phyloP scores from a whole-genome alignment of 2,888 invertebrate genomes.

The Lochmaea capreae region DNA sequence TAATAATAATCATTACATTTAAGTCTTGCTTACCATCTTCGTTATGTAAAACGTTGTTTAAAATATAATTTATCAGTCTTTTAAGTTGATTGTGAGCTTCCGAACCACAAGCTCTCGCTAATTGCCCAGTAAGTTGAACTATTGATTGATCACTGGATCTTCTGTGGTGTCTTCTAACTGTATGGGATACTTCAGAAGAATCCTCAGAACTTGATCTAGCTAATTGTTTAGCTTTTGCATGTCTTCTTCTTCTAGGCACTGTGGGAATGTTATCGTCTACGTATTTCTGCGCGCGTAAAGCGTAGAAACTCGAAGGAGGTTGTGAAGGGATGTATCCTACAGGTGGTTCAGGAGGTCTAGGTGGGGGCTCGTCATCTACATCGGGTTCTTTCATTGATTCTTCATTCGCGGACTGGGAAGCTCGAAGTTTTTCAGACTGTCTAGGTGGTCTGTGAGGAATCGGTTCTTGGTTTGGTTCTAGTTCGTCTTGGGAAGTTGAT shows the following conservation, averaged over 20 bases:
- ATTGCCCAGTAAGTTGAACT: constrained; percentile 76
- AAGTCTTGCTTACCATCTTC: constrained; percentile 77
- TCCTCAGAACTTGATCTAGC: constrained; percentile 58
- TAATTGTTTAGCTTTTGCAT: constrained; percentile 57
- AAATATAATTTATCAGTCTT: constrained; percentile 75
- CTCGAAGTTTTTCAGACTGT: constrained; percentile 39
- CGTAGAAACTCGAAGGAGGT: constrained; percentile 63
- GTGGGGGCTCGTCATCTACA: constrained; percentile 60
- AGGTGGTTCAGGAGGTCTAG: constrained; percentile 63
- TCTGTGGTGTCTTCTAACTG: constrained; percentile 52
- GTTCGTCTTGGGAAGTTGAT: neutral
- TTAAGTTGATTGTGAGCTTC: constrained; percentile 75
- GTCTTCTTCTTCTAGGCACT: constrained; percentile 67
- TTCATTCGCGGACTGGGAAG: constrained; percentile 32
- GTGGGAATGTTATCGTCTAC: constrained; percentile 63
- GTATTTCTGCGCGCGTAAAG: constrained; percentile 59
- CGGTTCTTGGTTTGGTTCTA: constrained; percentile 59
- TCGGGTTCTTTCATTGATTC: constrained; percentile 53
- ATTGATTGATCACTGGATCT: constrained; percentile 73
- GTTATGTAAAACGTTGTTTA: constrained; percentile 71
- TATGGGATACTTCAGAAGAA: constrained; percentile 41
- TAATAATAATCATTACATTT: constrained; percentile 81
- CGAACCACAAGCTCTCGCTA: constrained; percentile 76
- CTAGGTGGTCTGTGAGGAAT: constrained; percentile 65
- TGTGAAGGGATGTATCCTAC: constrained; percentile 61